Evolutionary conservation across 1,140 invertebrate species (phyloP).

Genomic region (Ctenoplectra terminalis): DNA sequence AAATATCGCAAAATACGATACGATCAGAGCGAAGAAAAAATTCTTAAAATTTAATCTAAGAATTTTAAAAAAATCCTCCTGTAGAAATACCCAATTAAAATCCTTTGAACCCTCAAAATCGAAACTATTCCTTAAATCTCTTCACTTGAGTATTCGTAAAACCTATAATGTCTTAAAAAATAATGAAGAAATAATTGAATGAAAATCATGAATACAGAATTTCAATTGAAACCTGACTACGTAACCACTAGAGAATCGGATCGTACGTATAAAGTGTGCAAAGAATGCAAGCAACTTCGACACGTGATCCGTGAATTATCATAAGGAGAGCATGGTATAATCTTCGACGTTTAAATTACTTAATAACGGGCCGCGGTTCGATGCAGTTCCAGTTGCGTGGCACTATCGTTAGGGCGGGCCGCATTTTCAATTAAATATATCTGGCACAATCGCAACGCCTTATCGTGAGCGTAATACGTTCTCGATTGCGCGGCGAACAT

Average conservation of each 20-base stretch:
- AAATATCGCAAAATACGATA: too few relatives aligned
- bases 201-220: background rate
- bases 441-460: conserved; percentile 56
- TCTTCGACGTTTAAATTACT: conserved; percentile 53
- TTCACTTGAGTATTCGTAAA: background rate
- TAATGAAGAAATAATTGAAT: background rate
- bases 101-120: background rate
- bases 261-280: background rate
- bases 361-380: conserved; percentile 46
- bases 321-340: conserved; percentile 19
- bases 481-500: conserved; percentile 65
- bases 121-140: background rate
- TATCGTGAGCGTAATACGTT: conserved; percentile 69
- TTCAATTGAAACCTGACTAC: background rate
- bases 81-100: too few relatives aligned
- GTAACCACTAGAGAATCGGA: background rate
- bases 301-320: conserved; percentile 42
- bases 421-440: conserved; percentile 73
- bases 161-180: background rate
- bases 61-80: too few relatives aligned
- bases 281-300: background rate
- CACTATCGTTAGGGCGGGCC: conserved; percentile 54
- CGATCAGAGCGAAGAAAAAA: too few relatives aligned
- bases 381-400: conserved; percentile 14
- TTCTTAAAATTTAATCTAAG: too few relatives aligned